Evolutionary conservation across 2,113 vertebrate genomes (phyloP), one percentile per base, ranked within the genome.

Genomic region (Esox niger): DNA sequence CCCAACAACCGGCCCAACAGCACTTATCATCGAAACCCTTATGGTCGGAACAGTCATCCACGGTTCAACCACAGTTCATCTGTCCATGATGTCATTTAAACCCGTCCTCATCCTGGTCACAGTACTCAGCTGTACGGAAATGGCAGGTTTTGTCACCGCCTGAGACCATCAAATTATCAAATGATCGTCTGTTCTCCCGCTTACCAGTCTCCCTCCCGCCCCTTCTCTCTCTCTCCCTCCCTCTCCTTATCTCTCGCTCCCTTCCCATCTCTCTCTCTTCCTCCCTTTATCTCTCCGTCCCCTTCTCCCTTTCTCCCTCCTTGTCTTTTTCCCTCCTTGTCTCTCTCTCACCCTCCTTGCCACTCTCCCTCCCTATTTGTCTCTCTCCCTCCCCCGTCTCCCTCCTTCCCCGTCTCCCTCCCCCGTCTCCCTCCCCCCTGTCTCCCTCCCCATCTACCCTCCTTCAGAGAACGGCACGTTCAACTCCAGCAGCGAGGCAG

Each of bases 401-500:
- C 23, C 8, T 55, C 58, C 56, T 47, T 5, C 6, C 31, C 38
- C n/a, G 23, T 32, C 46, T 60, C 29, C n/a, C n/a, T n/a, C n/a
- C 56, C 58, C 2, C 6, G n/a, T 69, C 61, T 69, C 49, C 5
- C 58, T 46, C 33, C 46, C 57, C 29, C n/a, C n/a, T n/a, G n/a
- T n/a, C n/a, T n/a, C 26, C 20, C 23, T 55, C n/a, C n/a, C n/a
- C n/a, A 4, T 64, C 1, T 62, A 6, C 13, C 58, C 11, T 52
- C 60, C 17, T 62, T 2, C 80, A 98, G 97, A 99, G 85, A 99
- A 97, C 0, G 32, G 92, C 73, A 98, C 94, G 2, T 97, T 98
- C 84, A 98, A 97, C 83, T 94, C 95, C 46, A 98, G 92, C 91
- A 98, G 97, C 0, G 97, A 99, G 67, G 97, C 97, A 0, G 97